A percentile compares a stretch with the other conserved stretches of the same genome.
phyloP scores from a whole-genome alignment of 2,888 invertebrate species.

The Acanthosepion pharaonis region DNA sequence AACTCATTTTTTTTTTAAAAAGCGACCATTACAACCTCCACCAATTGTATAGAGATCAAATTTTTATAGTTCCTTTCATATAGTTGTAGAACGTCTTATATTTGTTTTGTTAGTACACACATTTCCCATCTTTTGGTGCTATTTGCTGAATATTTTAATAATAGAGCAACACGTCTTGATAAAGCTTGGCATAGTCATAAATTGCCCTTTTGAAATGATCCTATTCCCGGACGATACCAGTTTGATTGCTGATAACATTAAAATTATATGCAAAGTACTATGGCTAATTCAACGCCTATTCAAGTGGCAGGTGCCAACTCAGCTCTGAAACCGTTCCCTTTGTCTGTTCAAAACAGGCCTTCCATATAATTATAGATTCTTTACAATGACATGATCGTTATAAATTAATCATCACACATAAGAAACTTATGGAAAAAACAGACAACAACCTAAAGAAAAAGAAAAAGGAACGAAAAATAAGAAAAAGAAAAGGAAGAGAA shows the following conservation, averaged over 20 bases:
- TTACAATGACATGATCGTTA: conserved; percentile 18
- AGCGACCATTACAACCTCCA: too few species aligned
- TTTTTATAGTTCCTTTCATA: too few species aligned
- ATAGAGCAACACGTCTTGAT: background rate
- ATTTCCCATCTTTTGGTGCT: too few species aligned
- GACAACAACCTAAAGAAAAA: background rate
- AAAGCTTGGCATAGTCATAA: background rate
- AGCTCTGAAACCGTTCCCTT: background rate
- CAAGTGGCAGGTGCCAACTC: background rate
- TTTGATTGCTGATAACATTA: background rate
- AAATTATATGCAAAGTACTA: background rate
- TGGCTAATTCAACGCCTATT: background rate
- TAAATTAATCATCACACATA: conserved; percentile 21
- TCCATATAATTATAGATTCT: conserved; percentile 33
- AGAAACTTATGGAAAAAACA: background rate
- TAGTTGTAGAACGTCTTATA: too few species aligned
- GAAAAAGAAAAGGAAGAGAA: background rate
- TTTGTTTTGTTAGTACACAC: too few species aligned
- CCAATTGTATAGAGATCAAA: too few species aligned
- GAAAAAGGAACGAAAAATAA: background rate
- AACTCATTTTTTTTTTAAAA: too few species aligned
- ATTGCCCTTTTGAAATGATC: background rate
- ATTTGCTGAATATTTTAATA: too few species aligned
- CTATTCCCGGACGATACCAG: background rate
- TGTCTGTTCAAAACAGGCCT: conserved; percentile 15